phyloP scores from a whole-genome alignment of 30 jellyfish, hydroid and myxozoan species.

The Calvadosia cruxmelitensis region DNA sequence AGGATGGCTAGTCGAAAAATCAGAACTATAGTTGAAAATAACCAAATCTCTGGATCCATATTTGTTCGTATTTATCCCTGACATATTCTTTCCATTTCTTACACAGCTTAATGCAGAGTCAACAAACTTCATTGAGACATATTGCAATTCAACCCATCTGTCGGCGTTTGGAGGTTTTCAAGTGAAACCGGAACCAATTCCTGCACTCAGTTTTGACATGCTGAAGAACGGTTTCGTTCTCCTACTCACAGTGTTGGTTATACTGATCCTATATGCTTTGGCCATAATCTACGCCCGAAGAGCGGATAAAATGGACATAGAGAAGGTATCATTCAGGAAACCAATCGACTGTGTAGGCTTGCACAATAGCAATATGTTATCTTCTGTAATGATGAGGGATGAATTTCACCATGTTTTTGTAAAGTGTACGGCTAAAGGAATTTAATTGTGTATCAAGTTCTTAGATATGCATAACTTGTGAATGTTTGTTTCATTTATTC shows the following conservation, averaged over 20 bases:
- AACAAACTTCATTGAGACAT: conserved; percentile 35
- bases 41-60: neutral
- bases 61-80: too few relatives aligned
- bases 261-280: conserved; percentile 26
- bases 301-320: conserved; percentile 60
- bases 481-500: too few relatives aligned
- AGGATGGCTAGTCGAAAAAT: too few relatives aligned
- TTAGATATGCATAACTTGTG: too few relatives aligned
- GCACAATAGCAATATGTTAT: too few relatives aligned
- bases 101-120: conserved; percentile 20
- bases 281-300: conserved; percentile 77
- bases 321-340: conserved; percentile 35
- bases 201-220: conserved; percentile 77
- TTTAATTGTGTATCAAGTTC: too few relatives aligned
- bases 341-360: neutral
- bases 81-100: too few relatives aligned
- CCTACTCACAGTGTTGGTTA: conserved; percentile 35
- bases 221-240: conserved; percentile 61
- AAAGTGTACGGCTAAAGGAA: too few relatives aligned
- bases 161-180: conserved; percentile 88
- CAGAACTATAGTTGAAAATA: too few relatives aligned
- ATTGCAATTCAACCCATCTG: conserved; percentile 64
- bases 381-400: too few relatives aligned
- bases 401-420: too few relatives aligned
- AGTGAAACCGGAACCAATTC: conserved; percentile 80